Conservation (phyloP, 1,140 invertebrate genomes). For the Phymastichus coffea region DNA sequence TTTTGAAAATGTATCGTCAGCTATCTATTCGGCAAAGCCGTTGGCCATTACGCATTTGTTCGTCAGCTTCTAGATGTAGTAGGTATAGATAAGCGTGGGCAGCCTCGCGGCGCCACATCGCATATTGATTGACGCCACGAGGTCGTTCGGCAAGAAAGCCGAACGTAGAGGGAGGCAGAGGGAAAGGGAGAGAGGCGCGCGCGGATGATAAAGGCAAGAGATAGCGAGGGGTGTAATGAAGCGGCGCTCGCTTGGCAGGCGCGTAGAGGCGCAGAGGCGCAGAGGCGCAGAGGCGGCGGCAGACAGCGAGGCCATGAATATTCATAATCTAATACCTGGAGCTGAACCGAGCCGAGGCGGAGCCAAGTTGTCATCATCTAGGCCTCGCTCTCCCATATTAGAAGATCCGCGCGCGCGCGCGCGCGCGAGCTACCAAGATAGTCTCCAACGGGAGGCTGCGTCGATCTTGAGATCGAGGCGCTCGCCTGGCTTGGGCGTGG, state of each 20-base stretch:
- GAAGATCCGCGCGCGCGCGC: too few relatives aligned
- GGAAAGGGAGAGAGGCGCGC: conserved; percentile 21
- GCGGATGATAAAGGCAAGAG: conserved; percentile 35
- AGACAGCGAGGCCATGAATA: conserved; percentile 57
- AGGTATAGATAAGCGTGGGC: too few relatives aligned
- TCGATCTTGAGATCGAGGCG: neutral
- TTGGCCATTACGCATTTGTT: too few relatives aligned
- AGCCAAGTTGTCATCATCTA: conserved; percentile 52
- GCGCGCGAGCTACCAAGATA: too few relatives aligned
- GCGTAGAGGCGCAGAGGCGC: too few relatives aligned
- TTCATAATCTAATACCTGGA: conserved; percentile 59
- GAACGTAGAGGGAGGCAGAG: conserved; percentile 15
- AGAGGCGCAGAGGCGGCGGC: too few relatives aligned
- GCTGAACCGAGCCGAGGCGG: conserved; percentile 53
- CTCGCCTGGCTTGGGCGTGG: neutral
- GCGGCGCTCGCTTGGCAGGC: conserved; percentile 41
- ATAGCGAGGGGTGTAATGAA: conserved; percentile 52
- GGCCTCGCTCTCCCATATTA: conserved; percentile 53
- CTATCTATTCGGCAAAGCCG: too few relatives aligned
- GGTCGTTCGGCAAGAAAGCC: conserved; percentile 17
- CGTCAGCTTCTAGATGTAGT: too few relatives aligned
- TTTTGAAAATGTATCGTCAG: too few relatives aligned
- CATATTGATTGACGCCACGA: conserved; percentile 54
- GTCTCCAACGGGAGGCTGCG: conserved; percentile 33
- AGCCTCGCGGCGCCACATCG: too few relatives aligned